Conservation (phyloP, 2,797 vertebrate genomes). For the Clangula hyemalis region DNA sequence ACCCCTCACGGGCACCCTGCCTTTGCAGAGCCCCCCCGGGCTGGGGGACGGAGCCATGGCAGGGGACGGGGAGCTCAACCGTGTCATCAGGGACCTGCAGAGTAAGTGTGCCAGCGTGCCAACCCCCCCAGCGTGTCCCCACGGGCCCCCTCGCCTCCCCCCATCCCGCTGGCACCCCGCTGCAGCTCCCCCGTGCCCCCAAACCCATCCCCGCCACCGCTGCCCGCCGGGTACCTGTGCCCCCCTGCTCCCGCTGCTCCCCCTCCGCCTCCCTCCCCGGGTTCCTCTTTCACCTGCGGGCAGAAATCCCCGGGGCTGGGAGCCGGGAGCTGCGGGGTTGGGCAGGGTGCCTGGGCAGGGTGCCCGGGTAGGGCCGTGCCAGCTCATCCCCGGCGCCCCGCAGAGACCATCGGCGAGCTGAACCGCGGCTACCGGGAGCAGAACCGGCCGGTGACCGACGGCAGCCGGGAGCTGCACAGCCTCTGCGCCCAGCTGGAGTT, state of each 20-base stretch:
- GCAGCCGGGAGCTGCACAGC: slow-evolving; percentile 75
- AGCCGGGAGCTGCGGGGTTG: neutral
- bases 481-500: slow-evolving; percentile 79
- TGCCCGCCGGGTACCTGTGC: neutral
- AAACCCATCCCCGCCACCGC: neutral
- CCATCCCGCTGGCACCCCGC: neutral
- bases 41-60: slow-evolving; percentile 20
- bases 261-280: neutral
- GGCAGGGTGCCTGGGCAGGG: neutral
- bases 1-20: neutral
- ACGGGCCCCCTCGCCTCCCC: neutral
- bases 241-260: neutral
- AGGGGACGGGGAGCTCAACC: slow-evolving; percentile 15
- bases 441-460: slow-evolving; percentile 66
- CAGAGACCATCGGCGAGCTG: slow-evolving; percentile 68
- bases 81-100: slow-evolving; percentile 59
- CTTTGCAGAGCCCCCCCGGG: neutral
- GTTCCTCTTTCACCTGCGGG: neutral
- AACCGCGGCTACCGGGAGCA: slow-evolving; percentile 41
- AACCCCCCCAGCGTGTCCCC: neutral
- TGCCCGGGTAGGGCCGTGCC: neutral
- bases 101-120: slow-evolving; percentile 40
- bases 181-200: neutral
- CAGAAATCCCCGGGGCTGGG: neutral
- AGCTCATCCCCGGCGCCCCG: neutral